These are phyloP conservation scores for Pteropus alecto DNA, from an alignment of 2,113 vertebrate genomes.

Conservation along the genomic window DNA sequence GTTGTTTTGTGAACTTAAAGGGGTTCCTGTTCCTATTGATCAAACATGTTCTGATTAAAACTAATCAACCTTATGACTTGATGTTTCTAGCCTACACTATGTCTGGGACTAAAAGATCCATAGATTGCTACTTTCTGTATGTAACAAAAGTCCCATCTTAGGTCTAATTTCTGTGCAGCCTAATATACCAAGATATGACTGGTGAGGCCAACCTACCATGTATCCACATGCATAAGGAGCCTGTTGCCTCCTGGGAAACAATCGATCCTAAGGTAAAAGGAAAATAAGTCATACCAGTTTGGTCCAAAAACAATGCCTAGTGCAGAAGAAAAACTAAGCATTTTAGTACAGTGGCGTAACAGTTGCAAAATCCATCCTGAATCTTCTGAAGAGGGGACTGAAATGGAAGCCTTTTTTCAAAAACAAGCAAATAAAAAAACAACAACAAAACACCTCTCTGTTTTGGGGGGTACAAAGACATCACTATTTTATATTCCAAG, in stretches of 20 bases:
- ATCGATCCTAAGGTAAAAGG: background rate
- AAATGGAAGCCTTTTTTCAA: constrained; percentile 17
- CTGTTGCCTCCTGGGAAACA: background rate
- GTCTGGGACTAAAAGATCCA: background rate
- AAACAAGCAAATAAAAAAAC: background rate
- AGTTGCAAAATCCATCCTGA: background rate
- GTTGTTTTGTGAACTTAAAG: background rate
- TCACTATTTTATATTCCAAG: background rate
- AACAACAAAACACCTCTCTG: background rate
- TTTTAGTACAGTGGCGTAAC: background rate
- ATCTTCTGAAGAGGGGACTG: background rate
- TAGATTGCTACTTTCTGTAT: background rate
- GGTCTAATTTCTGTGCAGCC: background rate
- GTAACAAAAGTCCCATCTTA: background rate
- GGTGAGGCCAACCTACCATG: background rate
- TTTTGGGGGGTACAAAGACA: background rate
- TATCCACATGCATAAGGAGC: background rate
- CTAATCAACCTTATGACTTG: background rate
- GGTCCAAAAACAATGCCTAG: background rate
- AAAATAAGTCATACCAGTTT: background rate
- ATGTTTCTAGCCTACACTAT: background rate
- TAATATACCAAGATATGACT: background rate
- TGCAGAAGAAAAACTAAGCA: background rate
- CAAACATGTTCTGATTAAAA: constrained; percentile 30
- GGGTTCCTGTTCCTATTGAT: background rate